A percentile compares a stretch with the other conserved stretches of the same genome.
Evolutionary conservation across 2,888 invertebrate genomes (phyloP).

Genomic region (Ochropacha duplaris): DNA sequence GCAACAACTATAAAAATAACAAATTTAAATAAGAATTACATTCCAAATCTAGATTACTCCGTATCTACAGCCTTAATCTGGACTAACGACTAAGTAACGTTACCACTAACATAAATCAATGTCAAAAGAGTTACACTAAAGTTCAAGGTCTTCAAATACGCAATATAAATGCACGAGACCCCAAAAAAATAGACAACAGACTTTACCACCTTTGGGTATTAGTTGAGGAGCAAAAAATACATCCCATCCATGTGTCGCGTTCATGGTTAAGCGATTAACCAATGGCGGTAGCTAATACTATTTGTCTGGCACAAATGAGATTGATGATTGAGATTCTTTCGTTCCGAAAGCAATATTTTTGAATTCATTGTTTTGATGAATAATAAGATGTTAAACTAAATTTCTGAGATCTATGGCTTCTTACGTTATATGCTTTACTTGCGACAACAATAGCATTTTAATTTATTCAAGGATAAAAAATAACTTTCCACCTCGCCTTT

Average conservation of each 20-base stretch:
- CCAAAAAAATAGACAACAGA: not conserved
- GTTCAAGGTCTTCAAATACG: not conserved
- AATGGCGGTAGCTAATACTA: slow-evolving; percentile 40
- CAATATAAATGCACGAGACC: not conserved
- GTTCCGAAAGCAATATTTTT: too few relatives aligned
- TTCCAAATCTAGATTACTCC: not conserved
- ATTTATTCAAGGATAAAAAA: not conserved
- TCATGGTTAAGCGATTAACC: slow-evolving; percentile 31
- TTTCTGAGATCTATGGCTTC: too few relatives aligned
- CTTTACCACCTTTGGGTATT: not conserved
- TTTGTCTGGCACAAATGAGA: slow-evolving; percentile 51
- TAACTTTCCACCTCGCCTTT: not conserved
- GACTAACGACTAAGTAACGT: not conserved
- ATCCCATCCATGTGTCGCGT: slow-evolving; percentile 42
- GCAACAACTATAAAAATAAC: too few relatives aligned
- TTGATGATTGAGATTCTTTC: slow-evolving; percentile 19
- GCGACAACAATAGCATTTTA: too few relatives aligned
- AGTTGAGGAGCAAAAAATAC: slow-evolving; percentile 23
- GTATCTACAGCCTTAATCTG: not conserved
- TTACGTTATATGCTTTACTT: too few relatives aligned
- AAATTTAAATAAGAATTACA: not conserved
- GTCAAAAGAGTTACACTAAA: not conserved
- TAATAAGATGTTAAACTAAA: not conserved
- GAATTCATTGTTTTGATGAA: not conserved
- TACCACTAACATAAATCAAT: not conserved